These are phyloP conservation scores for Caenorhabditis macrosperma DNA, from an alignment of 2,888 invertebrate species.

Conservation along the genomic window DNA sequence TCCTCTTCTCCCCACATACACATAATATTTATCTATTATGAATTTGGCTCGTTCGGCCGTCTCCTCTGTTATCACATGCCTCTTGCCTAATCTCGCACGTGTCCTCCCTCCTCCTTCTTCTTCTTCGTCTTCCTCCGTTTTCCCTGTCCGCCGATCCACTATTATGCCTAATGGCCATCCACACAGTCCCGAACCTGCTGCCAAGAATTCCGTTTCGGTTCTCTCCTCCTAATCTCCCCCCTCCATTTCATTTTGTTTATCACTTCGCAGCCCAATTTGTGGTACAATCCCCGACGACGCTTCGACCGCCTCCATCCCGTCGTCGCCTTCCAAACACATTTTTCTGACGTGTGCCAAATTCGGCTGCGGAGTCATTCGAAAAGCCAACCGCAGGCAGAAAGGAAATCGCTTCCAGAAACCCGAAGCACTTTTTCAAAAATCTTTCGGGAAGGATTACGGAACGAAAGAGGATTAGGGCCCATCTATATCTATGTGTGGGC, in stretches of 20 bases:
- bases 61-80: slow-evolving; percentile 7
- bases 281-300: background rate
- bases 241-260: background rate
- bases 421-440: slow-evolving; percentile 1
- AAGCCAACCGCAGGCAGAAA: background rate
- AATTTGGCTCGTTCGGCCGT: background rate
- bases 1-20: background rate
- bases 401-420: background rate
- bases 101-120: background rate
- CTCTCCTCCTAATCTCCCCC: background rate
- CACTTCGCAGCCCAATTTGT: background rate
- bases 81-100: background rate
- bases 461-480: background rate
- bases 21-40: slow-evolving; percentile 35
- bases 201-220: too few species aligned
- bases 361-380: background rate
- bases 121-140: background rate
- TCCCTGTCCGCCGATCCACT: background rate
- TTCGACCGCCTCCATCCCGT: background rate
- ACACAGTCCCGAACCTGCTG: too few species aligned
- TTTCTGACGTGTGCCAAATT: slow-evolving; percentile 31
- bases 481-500: background rate
- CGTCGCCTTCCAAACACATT: slow-evolving; percentile 3
- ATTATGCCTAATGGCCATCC: background rate
- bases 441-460: background rate